Percentiles rank a stretch among this genome's conserved stretches.
Evolutionary conservation across 2,797 vertebrate genomes (phyloP).

Genomic region (Pagetopsis macropterus): DNA sequence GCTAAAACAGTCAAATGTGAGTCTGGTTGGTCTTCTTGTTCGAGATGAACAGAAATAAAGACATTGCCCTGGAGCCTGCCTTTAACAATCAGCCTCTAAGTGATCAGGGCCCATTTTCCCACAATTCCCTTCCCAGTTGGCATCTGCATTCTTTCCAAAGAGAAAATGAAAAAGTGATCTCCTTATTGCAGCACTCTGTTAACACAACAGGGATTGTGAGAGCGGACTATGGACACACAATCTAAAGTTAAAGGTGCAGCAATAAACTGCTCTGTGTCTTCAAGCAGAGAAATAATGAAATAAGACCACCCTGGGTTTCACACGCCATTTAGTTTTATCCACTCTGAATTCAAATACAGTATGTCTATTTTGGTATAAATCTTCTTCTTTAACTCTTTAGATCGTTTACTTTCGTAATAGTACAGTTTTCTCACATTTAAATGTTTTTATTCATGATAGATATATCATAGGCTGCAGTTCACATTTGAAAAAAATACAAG

Average conservation of each 20-base stretch:
- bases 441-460: background rate
- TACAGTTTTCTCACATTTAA: no score
- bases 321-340: background rate
- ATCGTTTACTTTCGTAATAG: background rate
- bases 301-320: background rate
- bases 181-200: constrained; percentile 68
- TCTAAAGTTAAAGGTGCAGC: constrained; percentile 24
- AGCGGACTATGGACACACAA: constrained; percentile 41
- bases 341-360: background rate
- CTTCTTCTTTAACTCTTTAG: background rate
- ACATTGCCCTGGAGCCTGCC: constrained; percentile 42
- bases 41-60: constrained; percentile 40
- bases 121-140: constrained; percentile 66
- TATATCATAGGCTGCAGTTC: background rate
- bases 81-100: constrained; percentile 61
- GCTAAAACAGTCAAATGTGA: constrained; percentile 43
- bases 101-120: constrained; percentile 69
- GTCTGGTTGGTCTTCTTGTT: constrained; percentile 21
- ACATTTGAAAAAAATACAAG: background rate
- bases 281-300: background rate
- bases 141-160: constrained; percentile 64
- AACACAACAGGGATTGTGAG: constrained; percentile 60
- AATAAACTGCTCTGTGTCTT: constrained; percentile 17
- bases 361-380: background rate
- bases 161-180: constrained; percentile 68